Conservation (phyloP, 2,113 vertebrate species). For the Panthera uncia region DNA sequence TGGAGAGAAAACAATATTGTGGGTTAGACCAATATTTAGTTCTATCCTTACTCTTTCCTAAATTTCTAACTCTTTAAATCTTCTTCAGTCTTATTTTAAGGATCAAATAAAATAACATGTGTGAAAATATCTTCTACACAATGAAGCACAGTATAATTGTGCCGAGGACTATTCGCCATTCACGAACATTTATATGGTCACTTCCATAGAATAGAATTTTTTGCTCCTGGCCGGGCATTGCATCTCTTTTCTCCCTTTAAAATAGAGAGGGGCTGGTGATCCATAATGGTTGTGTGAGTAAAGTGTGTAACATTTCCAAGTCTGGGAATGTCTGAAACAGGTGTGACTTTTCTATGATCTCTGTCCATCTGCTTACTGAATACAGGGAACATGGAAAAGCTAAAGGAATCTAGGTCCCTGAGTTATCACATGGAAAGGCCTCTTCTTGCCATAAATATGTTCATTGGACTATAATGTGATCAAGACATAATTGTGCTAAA, state of each 20-base stretch:
- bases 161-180: fast-evolving
- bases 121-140: neutral
- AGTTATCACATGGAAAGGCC: neutral
- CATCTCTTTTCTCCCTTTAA: neutral
- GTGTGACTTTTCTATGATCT: neutral
- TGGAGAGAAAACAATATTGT: neutral
- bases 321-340: neutral
- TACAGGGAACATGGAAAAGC: neutral
- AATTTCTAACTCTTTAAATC: neutral
- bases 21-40: neutral
- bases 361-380: neutral
- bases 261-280: fast-evolving
- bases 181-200: neutral
- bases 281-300: neutral
- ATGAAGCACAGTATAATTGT: neutral
- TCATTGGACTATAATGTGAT: neutral
- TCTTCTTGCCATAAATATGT: neutral
- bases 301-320: neutral
- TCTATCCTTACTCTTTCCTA: neutral
- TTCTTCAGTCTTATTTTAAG: neutral
- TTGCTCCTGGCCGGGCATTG: fast-evolving
- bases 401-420: neutral
- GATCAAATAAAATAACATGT: neutral
- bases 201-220: neutral
- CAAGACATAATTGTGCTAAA: neutral